These are phyloP conservation scores for Carettochelys insculpta DNA, from an alignment of 2,113 vertebrate genomes.

Conservation along the genomic window DNA sequence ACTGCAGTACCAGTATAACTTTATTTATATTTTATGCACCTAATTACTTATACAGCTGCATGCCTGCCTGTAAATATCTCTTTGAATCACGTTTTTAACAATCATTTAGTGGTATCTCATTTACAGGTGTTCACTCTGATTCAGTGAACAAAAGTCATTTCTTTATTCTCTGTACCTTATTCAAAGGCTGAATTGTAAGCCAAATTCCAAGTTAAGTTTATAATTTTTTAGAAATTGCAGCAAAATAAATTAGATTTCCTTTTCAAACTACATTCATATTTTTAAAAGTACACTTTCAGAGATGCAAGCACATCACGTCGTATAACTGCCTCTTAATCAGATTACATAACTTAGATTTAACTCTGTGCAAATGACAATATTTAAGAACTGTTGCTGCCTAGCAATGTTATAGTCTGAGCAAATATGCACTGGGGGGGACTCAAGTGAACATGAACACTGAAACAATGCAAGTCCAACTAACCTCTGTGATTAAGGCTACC, in stretches of 20 bases:
- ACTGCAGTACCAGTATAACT: neutral
- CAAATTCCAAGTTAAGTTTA: neutral
- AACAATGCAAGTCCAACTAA: neutral
- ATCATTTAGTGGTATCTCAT: neutral
- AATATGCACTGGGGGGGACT: neutral
- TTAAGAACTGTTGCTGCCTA: neutral
- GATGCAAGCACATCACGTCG: neutral
- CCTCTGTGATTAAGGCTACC: neutral
- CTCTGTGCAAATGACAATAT: neutral
- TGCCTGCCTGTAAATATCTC: neutral
- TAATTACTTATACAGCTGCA: neutral
- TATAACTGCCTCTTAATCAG: neutral
- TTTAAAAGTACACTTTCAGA: neutral
- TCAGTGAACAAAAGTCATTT: neutral
- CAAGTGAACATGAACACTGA: neutral
- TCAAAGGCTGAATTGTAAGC: neutral
- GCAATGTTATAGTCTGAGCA: neutral
- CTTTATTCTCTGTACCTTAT: neutral
- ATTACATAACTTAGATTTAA: constrained; percentile 11
- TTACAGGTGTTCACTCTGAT: neutral
- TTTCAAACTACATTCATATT: neutral
- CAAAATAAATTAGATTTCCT: neutral
- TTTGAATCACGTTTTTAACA: neutral
- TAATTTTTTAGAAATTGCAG: neutral
- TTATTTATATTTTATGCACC: neutral